Percentiles rank a stretch among this genome's conserved stretches.
Conservation (phyloP, 2,797 vertebrate species). For the Sandelia bainsii region DNA sequence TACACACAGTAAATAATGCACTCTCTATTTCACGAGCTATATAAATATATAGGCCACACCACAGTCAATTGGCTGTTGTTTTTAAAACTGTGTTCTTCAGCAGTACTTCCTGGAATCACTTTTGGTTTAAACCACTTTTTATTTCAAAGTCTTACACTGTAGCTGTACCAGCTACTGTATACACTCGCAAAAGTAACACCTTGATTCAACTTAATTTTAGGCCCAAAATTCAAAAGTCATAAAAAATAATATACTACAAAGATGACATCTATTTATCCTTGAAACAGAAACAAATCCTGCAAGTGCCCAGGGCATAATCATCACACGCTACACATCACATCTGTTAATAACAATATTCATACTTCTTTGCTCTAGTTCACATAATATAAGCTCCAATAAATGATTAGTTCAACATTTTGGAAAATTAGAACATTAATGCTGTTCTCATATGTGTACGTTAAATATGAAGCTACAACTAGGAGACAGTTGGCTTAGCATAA, state of each 20-base stretch:
- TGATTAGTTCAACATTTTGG: neutral
- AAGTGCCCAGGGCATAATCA: neutral
- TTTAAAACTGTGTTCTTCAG: neutral
- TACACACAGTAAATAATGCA: conserved; percentile 46
- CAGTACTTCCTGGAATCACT: conserved; percentile 18
- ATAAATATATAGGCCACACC: neutral
- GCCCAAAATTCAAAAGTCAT: too few species aligned
- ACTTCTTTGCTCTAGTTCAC: neutral
- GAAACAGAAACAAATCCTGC: neutral
- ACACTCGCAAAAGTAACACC: neutral
- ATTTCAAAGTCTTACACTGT: neutral
- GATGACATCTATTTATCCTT: neutral
- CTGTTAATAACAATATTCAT: neutral
- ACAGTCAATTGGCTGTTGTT: conserved; percentile 28
- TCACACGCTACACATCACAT: neutral
- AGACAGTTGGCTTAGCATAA: neutral
- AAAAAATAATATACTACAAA: neutral
- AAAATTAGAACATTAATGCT: neutral
- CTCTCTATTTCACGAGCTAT: conserved; percentile 45
- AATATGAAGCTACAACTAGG: too few species aligned
- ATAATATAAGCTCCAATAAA: neutral
- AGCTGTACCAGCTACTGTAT: too few species aligned
- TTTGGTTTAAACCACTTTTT: neutral
- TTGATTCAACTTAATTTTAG: neutral
- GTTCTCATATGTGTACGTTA: too few species aligned